Evolutionary conservation across 1,140 invertebrate species (phyloP), one percentile per base, ranked within the genome.

Genomic region (Aphelenchoides besseyi): DNA sequence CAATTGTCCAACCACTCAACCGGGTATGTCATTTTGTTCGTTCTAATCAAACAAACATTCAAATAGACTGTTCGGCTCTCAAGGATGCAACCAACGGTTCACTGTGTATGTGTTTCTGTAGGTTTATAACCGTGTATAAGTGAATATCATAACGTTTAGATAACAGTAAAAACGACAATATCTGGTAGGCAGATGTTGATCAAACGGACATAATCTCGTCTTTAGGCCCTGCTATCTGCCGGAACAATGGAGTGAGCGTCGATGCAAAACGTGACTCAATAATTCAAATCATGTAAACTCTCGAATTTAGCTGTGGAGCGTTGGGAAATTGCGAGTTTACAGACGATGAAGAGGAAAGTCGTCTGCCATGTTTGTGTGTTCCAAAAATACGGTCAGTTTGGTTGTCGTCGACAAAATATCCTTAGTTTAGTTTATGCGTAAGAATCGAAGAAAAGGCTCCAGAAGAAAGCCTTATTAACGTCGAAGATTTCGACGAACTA

Each of bases 71-170:
- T 52, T 52, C 23, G 48, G 48, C 48, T n/a, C n/a, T n/a, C n/a
- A 8, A 68, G 59, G 26, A 68, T 8, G 12, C 3, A 8, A 68
- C 23, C 9, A 68, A 68, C 59, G 66, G 59, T 5, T 29, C 52
- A 5, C 5, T 68, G 26, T 68, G 59, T 36, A 18, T 68, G 8
- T 68, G 18, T 29, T 23, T 71, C 8, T 70, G 28, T 32, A 3
- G 63, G n/a, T 29, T 18, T 67, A 63, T n/a, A 18, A 68, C n/a
- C 23, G 55, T 30, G 9, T 18, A 26, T 26, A n/a, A 33, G 16
- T 37, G 57, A 23, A 67, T 77, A n/a, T 82, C 79, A 35, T 62
- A 83, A 23, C 84, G 81, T 33, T 83, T 82, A 41, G 83, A 79
- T 63, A 83, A 83, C 69, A 69, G 73, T 55, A 84, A 83, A 57